Conservation (phyloP, 2,888 invertebrate genomes). For the Eumerus sabulonum region DNA sequence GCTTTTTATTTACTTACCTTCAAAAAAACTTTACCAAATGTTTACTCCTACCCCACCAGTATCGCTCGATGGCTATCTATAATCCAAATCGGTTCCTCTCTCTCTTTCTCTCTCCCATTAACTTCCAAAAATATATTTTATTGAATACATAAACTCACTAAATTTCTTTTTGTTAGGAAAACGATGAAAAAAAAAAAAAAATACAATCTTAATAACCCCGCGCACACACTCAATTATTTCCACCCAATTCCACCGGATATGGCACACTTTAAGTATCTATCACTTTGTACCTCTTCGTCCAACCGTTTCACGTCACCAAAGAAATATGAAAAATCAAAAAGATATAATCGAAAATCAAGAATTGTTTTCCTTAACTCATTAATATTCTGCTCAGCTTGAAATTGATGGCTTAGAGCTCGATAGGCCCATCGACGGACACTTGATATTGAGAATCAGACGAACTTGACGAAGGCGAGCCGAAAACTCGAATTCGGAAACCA, state of each 20-base stretch:
- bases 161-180: too few relatives aligned
- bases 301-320: background rate
- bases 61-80: too few relatives aligned
- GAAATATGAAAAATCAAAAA: background rate
- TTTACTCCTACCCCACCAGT: too few relatives aligned
- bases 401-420: constrained; percentile 46
- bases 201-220: constrained; percentile 38
- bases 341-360: background rate
- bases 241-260: constrained; percentile 63
- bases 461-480: constrained; percentile 29
- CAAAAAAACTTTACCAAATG: too few relatives aligned
- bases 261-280: constrained; percentile 64
- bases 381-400: constrained; percentile 60
- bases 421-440: constrained; percentile 32
- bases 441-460: constrained; percentile 22
- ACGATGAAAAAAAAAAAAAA: too few relatives aligned
- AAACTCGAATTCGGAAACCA: constrained; percentile 46
- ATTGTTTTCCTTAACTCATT: constrained; percentile 49
- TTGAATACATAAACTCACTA: constrained; percentile 1
- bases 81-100: too few relatives aligned
- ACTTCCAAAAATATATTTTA: constrained; percentile 1
- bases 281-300: constrained; percentile 28
- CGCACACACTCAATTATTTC: constrained; percentile 49
- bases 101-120: too few relatives aligned
- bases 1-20: too few relatives aligned